Conservation (phyloP, 1,140 invertebrate genomes). For the Papilio dardanus region DNA sequence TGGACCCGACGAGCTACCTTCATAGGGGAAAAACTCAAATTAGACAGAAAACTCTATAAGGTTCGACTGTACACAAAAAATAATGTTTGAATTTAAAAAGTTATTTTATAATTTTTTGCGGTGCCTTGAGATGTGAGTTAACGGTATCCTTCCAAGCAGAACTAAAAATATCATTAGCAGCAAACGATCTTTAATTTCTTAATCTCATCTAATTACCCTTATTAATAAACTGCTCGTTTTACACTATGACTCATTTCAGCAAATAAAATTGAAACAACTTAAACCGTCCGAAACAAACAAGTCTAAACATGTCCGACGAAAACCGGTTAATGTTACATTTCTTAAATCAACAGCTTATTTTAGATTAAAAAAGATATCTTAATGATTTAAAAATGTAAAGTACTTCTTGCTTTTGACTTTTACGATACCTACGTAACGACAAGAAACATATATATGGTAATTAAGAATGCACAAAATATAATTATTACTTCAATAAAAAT, state of each 20-base stretch:
- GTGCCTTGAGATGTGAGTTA: neutral
- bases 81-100: neutral
- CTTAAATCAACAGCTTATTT: neutral
- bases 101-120: neutral
- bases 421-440: neutral
- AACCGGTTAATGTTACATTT: neutral
- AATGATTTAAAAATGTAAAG: neutral
- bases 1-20: too few species aligned
- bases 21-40: too few species aligned
- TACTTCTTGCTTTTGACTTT: neutral
- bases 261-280: neutral
- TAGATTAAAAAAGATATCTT: neutral
- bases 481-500: too few species aligned
- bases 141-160: slow-evolving; percentile 1
- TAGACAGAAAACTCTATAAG: too few species aligned
- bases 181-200: neutral
- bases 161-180: neutral
- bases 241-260: neutral
- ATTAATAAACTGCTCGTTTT: too few species aligned
- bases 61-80: too few species aligned
- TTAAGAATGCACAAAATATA: too few species aligned
- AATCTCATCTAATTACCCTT: neutral
- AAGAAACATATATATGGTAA: neutral
- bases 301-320: neutral
- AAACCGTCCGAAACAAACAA: neutral